Conservation (phyloP, 2,797 vertebrate species). For the Myotis findleyi region DNA sequence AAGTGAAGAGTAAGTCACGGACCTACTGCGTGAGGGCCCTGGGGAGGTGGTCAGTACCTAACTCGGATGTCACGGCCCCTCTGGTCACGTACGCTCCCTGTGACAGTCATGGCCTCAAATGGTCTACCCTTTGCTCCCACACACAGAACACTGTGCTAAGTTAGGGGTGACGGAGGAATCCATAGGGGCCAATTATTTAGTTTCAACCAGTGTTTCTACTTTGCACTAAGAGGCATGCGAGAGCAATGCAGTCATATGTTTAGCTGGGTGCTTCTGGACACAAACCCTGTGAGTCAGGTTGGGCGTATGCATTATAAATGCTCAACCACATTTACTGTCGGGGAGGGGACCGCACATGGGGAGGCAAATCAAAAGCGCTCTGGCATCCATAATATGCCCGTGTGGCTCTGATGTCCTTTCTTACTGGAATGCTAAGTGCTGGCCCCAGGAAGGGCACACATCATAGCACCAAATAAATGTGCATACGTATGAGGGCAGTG, state of each 20-base stretch:
- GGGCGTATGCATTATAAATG: background rate
- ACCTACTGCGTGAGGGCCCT: accelerated
- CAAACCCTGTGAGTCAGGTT: background rate
- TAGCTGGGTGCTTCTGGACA: background rate
- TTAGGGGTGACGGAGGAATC: background rate
- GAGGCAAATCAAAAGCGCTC: background rate
- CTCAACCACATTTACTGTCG: background rate
- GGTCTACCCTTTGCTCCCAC: no score
- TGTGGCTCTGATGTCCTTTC: background rate
- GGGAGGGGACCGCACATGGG: background rate
- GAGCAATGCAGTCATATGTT: accelerated
- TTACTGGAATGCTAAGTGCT: background rate
- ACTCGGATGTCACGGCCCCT: background rate
- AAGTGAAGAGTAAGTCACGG: accelerated
- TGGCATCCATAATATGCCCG: background rate
- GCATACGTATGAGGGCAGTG: background rate
- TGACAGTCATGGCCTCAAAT: accelerated
- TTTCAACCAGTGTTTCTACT: background rate
- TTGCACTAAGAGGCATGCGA: background rate
- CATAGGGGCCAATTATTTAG: background rate
- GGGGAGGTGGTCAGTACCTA: background rate
- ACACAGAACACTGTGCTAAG: background rate
- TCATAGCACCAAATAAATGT: background rate
- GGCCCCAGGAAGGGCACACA: background rate
- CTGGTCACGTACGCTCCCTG: background rate